Conservation (phyloP, 2,113 vertebrate genomes). For the Gobiocypris rarus region DNA sequence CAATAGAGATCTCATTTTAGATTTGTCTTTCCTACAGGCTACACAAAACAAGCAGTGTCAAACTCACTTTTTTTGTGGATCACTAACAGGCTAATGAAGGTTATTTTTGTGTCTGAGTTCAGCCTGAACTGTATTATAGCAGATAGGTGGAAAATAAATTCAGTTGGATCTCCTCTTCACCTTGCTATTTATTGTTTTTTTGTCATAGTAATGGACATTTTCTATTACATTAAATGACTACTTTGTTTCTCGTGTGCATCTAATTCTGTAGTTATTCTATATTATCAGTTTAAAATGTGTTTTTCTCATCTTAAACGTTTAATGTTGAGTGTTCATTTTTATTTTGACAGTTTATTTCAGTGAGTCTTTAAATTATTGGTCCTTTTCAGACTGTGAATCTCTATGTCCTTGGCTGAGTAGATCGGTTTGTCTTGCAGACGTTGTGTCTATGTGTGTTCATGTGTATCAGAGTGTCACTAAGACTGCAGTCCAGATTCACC, state of each 20-base stretch:
- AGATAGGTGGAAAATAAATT: not conserved
- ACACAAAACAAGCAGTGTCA: slow-evolving; percentile 18
- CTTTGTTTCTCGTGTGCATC: not conserved
- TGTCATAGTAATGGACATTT: not conserved
- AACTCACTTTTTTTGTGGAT: not conserved
- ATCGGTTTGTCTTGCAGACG: slow-evolving; percentile 1
- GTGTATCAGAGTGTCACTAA: not conserved
- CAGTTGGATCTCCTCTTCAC: not conserved
- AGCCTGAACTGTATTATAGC: not conserved
- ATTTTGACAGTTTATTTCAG: too few relatives aligned
- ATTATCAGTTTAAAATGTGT: not conserved
- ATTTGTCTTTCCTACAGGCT: slow-evolving; percentile 21
- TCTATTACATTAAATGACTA: not conserved
- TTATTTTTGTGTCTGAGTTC: slow-evolving; percentile 3
- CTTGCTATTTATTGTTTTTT: not conserved
- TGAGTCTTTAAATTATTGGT: not conserved
- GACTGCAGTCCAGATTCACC: not conserved
- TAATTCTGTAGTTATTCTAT: not conserved
- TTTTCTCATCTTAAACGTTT: not conserved
- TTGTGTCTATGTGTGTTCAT: not conserved
- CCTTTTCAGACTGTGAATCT: not conserved
- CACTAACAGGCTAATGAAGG: slow-evolving; percentile 12
- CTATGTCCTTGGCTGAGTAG: not conserved
- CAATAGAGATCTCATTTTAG: slow-evolving; percentile 21
- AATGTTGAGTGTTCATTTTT: not conserved